phyloP scores from a whole-genome alignment of 53 echinoderm and acorn worm species.

The Actinopyga echinites region DNA sequence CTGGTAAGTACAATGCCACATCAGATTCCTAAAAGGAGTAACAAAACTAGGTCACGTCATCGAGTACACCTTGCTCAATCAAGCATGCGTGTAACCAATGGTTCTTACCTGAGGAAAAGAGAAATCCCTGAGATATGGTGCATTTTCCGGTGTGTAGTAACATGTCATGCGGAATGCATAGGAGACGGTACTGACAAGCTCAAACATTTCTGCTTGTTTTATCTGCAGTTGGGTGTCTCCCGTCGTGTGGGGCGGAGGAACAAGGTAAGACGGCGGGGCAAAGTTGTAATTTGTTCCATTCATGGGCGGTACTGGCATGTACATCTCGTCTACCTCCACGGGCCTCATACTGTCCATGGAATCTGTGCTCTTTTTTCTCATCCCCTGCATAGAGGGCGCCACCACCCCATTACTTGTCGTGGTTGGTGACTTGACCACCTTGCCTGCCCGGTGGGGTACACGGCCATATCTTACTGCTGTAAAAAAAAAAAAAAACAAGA shows the following conservation, averaged over 20 bases:
- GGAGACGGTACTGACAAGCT: slow-evolving; percentile 91
- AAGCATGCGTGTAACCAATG: neutral
- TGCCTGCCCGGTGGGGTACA: slow-evolving; percentile 82
- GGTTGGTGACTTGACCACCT: slow-evolving; percentile 75
- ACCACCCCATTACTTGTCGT: slow-evolving; percentile 36
- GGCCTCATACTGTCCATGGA: slow-evolving; percentile 76
- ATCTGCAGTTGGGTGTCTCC: slow-evolving; percentile 65
- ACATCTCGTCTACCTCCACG: slow-evolving; percentile 76
- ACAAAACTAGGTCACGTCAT: too few relatives aligned
- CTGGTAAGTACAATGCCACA: too few relatives aligned
- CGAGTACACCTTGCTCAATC: too few relatives aligned
- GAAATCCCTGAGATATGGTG: slow-evolving; percentile 95
- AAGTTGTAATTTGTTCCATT: slow-evolving; percentile 61
- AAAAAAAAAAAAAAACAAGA: neutral
- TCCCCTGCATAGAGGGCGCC: slow-evolving; percentile 56
- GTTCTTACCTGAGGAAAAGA: slow-evolving; percentile 84
- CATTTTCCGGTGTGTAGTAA: slow-evolving; percentile 82
- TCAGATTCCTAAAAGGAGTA: too few relatives aligned
- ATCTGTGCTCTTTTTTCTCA: slow-evolving; percentile 91
- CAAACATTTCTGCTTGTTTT: slow-evolving; percentile 98
- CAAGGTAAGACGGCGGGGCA: slow-evolving; percentile 57
- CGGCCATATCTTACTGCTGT: slow-evolving; percentile 95
- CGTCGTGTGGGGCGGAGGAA: slow-evolving; percentile 44
- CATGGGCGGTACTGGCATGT: slow-evolving; percentile 43
- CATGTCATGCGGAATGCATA: slow-evolving; percentile 98